Evolutionary conservation across 2,888 invertebrate species (phyloP), one percentile per base, ranked within the genome.

Genomic region (Thymelicus sylvestris): DNA sequence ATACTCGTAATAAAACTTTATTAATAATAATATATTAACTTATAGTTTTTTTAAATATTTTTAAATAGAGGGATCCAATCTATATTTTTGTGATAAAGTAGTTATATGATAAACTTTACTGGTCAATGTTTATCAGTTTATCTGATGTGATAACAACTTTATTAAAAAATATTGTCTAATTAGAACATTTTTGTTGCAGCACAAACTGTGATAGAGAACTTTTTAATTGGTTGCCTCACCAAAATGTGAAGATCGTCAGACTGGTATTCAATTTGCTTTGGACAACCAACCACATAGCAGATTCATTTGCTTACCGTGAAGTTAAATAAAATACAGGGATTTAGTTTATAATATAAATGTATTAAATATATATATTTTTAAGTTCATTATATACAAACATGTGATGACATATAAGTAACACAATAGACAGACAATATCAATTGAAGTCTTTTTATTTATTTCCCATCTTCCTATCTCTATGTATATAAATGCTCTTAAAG

Each of bases 191-290:
- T 83, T 82, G 80, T 95, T 94, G 78, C 95, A 95, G 96, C 97
- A 44, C 97, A 97, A 94, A 95, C 96, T 77, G 96, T 97, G 79
- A 95, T 97, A 82, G 97, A 97, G 87, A 97, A 97, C 86, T 95
- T 95, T 87, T 90, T 96, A 79, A 94, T 96, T 79, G 95, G 95
- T 81, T 93, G 92, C 85, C 91, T 94, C 83, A 90, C 92, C 85
- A 94, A 93, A 85, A 90, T 92, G 84, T 94, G 83, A 92, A 87
- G 75, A 78, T 79, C 73, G 72, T 70, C 74, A 67, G 77, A 78
- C 75, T 80, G 80, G 82, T 83, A 79, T 90, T 90, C 83, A 81
- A 84, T 80, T 89, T 89, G 89, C 87, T 88, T 86, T 82, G 80
- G 83, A 87, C 86, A 84, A 86, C 86, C 86, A 84, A 85, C 70